phyloP scores from a whole-genome alignment of 2,888 invertebrate genomes.

The Phalangium opilio region DNA sequence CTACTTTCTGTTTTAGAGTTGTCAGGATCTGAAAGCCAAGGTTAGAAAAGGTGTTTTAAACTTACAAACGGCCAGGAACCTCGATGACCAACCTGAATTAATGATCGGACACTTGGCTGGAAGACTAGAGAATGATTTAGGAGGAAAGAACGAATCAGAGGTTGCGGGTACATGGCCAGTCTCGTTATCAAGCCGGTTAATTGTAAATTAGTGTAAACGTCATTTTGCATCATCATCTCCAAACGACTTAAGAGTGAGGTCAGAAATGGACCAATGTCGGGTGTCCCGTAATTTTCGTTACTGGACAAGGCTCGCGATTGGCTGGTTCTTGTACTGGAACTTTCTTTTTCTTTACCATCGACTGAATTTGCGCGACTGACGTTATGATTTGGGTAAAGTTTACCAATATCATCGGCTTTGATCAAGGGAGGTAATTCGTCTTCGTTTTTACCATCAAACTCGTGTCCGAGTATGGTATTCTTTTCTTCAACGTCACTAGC shows the following conservation, averaged over 20 bases:
- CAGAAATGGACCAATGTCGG: slow-evolving; percentile 52
- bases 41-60: neutral
- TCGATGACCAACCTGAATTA: slow-evolving; percentile 54
- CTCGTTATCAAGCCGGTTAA: slow-evolving; percentile 72
- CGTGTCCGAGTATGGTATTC: too few relatives aligned
- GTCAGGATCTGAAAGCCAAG: slow-evolving; percentile 45
- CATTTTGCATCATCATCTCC: slow-evolving; percentile 66
- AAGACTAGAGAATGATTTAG: slow-evolving; percentile 68
- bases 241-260: slow-evolving; percentile 62
- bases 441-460: too few relatives aligned
- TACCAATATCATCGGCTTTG: too few relatives aligned
- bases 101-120: slow-evolving; percentile 76
- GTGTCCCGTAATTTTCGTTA: slow-evolving; percentile 11
- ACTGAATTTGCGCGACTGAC: too few relatives aligned
- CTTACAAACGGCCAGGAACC: neutral
- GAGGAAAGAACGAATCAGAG: slow-evolving; percentile 68
- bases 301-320: too few relatives aligned
- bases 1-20: slow-evolving; percentile 68
- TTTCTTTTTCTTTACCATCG: too few relatives aligned
- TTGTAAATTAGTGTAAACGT: slow-evolving; percentile 67
- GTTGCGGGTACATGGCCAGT: slow-evolving; percentile 74
- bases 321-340: too few relatives aligned
- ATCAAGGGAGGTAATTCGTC: too few relatives aligned
- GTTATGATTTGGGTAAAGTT: too few relatives aligned
- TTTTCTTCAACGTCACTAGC: too few relatives aligned